Base-by-base conservation (phyloP, 1,140 invertebrate species). In the Pantala flavescens region DNA sequence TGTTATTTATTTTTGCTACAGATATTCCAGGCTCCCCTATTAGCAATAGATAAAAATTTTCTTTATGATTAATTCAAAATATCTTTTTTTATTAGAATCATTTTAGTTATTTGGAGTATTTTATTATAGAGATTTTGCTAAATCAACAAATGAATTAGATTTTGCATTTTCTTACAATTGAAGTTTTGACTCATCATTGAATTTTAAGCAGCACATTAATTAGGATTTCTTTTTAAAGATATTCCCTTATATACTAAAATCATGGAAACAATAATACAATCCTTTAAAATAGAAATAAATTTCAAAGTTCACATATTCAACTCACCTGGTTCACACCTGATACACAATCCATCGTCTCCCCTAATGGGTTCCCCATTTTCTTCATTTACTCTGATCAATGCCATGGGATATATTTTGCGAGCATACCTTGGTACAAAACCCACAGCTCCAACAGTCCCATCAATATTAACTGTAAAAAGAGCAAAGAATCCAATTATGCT, bases 371-470 rank as follows among this genome's bases (percentile, higher is more conserved):
- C 91, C 0, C 92, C 92, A 28, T 91, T 94, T 24, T 87, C 84
- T 82, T 93, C 89, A 78, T 98, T 89, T 72, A 96, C 91, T 82
- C 89, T 90, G 73, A 97, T 88, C 72, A 97, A 82, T 21, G 84
- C 85, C 0, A 93, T 87, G 5, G 91, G 91, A 79, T 92, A 91
- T 11, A 92, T 80, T 2, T 82, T 83, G 12, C 85, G 84, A 14
- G 87, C 85, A 74, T 90, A 88, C 43, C 87, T 82, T 21, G 95
- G 96, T 12, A 96, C 85, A 81, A 98, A 99, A 0, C 98, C 98
- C 74, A 98, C 93, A 43, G 96, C 92, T 14, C 97, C 98, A 43
- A 95, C 84, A 77, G 87, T 93, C 80, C 91, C 93, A 77, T 94
- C 91, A 77, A 93, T 88, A 81, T 99, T 99, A 21, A 98, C 95